A percentile compares a stretch with the other conserved stretches of the same genome.
Conservation (phyloP, 2,888 invertebrate genomes). For the Subacronicta megacephala region DNA sequence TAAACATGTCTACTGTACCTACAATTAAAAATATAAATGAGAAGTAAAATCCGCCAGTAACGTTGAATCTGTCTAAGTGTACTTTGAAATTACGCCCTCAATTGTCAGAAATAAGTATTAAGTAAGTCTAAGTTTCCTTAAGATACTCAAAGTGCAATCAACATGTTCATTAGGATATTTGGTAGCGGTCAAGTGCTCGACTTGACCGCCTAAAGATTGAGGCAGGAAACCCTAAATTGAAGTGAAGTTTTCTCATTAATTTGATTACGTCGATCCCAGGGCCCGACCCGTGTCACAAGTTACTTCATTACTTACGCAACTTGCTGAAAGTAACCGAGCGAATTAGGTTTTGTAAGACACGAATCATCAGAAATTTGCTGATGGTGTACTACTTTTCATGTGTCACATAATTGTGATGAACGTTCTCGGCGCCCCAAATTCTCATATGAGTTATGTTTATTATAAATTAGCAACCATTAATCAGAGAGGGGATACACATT, state of each 20-base stretch:
- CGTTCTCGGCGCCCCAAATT: slow-evolving; percentile 8
- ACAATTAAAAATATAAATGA: background rate
- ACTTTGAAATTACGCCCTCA: too few relatives aligned
- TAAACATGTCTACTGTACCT: background rate
- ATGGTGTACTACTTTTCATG: slow-evolving; percentile 35
- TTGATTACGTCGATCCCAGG: slow-evolving; percentile 89
- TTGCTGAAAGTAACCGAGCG: slow-evolving; percentile 85
- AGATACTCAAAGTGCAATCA: slow-evolving; percentile 62
- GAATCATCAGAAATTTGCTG: slow-evolving; percentile 80
- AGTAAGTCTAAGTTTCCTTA: slow-evolving; percentile 13
- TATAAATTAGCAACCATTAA: slow-evolving; percentile 51
- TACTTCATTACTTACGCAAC: slow-evolving; percentile 89
- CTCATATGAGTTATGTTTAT: slow-evolving; percentile 33
- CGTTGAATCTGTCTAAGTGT: too few relatives aligned
- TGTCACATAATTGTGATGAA: slow-evolving; percentile 17
- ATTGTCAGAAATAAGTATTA: background rate
- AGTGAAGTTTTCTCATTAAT: slow-evolving; percentile 90
- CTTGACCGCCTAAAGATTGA: slow-evolving; percentile 87
- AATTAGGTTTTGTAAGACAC: slow-evolving; percentile 86
- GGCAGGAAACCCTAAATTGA: slow-evolving; percentile 87
- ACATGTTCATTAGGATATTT: slow-evolving; percentile 67
- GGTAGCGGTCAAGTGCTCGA: slow-evolving; percentile 65
- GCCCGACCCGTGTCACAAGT: slow-evolving; percentile 89
- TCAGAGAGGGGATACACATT: slow-evolving; percentile 38
- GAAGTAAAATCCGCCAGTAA: background rate